Base-by-base conservation (phyloP, 2,113 vertebrate species). In the Tylochromis polylepis region DNA sequence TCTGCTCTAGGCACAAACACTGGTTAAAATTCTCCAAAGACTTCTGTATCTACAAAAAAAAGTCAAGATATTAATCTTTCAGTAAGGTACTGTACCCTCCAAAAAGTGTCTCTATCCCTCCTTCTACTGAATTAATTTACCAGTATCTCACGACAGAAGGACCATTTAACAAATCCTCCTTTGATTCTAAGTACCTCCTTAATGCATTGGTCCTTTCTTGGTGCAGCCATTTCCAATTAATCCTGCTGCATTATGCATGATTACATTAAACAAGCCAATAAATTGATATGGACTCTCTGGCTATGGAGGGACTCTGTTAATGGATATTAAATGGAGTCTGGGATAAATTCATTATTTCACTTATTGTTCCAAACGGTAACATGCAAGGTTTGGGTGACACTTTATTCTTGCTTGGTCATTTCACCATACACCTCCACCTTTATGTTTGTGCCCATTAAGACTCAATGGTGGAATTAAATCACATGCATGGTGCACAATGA, bases 211-310 rank as follows among this genome's bases (percentile, higher is more conserved):
- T 89, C 89, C 89, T 86, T 92, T 88, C 90, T 88, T 85, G 89
- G 89, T 91, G 91, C 92, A 92, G 92, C 94, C 92, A 94, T 95
- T 96, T 95, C 91, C 94, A 96, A 95, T 96, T 96, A 97, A 96
- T 96, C 91, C 93, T 92, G 84, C 89, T 96, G 91, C 94, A 96
- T 96, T 94, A 96, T 96, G 93, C 95, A 96, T 95, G 92, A 94
- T 96, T 96, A 94, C 95, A 96, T 96, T 96, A 95, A 95, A 96
- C 94, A 95, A 96, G 96, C 86, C 95, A 96, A 93, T 96, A 95
- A 94, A 95, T 93, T 95, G 92, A 96, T 95, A 96, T 94, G 89
- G 91, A 95, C 92, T 94, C 93, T 93, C 89, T 91, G 93, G 93
- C 93, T 93, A 89, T 22, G 75, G 92, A 90, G 90, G 87, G 89